Base-by-base conservation (phyloP, 2,888 invertebrate genomes). In the Drosophila lutescens region DNA sequence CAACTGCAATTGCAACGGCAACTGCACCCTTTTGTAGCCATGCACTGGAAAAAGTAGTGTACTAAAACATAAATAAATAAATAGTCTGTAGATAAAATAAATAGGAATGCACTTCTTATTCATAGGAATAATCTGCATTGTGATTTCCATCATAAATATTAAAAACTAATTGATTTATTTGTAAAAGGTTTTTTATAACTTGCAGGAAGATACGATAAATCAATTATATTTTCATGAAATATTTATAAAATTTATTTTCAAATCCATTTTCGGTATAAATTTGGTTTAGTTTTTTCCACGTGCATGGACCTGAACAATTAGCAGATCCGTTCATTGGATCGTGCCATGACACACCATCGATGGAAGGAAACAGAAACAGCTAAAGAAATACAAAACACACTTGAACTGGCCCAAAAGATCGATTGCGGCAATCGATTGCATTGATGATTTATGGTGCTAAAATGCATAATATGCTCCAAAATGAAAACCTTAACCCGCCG, bases 381-480 rank as follows among this genome's bases (percentile, higher is more conserved):
- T 47, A 50, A 40, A 47, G 17, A 62, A 46, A 67, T 26, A 60
- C 40, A 47, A 69, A 50, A 56, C 59, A 55, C 50, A 68, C 20
- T 53, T 44, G 46, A 41, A 57, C 36, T 30, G 76, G 74, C 68
- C 66, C 68, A 75, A 51, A 51, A 80, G 74, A 80, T 86, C 86
- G 86, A 88, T 86, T 75, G 77, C 54, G 60, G 65, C 87, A 77
- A 88, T 86, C 85, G 85, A 86, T 86, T 88, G 84, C 75, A 60
- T 46, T 62, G 76, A 88, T 86, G 85, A 86, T 86, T 86, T 86
- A 86, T 86, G 50, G 74, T 74, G 57, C 54, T 79, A 67, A 71
- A 76, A 80, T 80, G 58, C 71, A 57, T 72, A 54, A 57, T 57
- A 34, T 72, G 34, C 54, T 55, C 47, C 38, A 59, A 61, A 61